Evolutionary conservation across 2,888 invertebrate species (phyloP), one percentile per base, ranked within the genome.

Genomic region (Drosophila acutilabella): DNA sequence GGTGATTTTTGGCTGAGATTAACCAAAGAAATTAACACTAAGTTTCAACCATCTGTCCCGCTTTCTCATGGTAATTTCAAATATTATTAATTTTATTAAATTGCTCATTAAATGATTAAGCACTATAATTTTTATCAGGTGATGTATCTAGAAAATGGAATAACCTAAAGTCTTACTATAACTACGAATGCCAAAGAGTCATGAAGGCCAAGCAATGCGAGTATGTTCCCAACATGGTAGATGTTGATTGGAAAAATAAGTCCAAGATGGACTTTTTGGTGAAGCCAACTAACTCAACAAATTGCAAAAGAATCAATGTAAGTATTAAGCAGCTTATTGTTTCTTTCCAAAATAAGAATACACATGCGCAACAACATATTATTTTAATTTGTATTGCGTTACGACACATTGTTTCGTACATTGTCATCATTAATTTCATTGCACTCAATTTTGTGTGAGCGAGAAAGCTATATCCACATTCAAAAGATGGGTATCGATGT

Each of bases 91-190:
- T 40, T 48, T 18, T 18, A 41, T 40, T 40, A n/a, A 30, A 40
- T 13, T 26, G 23, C 13, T 2, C 57, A 48, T 57, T 47, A 23
- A 8, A 10, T 30, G 10, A 8, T 14, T 13, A 2, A n/a, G 3
- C 18, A n/a, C 41, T 6, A 30, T 51, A 41, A 13, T 30, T 14
- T 26, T 4, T 16, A n/a, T 3, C 40, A 71, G 70, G 48, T n/a
- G 62, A 70, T 23, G 62, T 71, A 3, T 71, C 71, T n/a, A 42
- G 70, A n/a, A 71, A 71, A 14, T 71, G 70, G 71, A 70, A 70
- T 44, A 71, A 71, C 18, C 71, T 71, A 1, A 71, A 71, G 16
- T 71, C 70, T 1, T 70, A 71, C 38, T 70, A 70, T 41, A 62
- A 36, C 10, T 62, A 36, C n/a, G 62, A 62, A 20, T 26, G 23